Percentiles rank a stretch among this genome's conserved stretches.
phyloP scores from a whole-genome alignment of 2,888 invertebrate species.

The Andrena camellia region DNA sequence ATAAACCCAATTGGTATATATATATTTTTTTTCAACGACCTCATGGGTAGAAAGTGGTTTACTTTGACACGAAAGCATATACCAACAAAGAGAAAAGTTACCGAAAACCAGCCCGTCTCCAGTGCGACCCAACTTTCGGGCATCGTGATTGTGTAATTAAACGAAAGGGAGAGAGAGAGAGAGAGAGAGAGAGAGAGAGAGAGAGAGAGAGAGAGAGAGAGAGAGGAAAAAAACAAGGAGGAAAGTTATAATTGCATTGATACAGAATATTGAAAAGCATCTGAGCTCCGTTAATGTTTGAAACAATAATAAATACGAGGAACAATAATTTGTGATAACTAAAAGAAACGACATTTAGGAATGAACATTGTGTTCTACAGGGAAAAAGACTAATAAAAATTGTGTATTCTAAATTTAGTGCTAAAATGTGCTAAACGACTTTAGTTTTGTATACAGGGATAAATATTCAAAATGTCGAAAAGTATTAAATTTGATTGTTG shows the following conservation, averaged over 20 bases:
- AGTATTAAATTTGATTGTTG: slow-evolving; percentile 82
- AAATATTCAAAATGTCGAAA: slow-evolving; percentile 77
- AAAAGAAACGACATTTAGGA: slow-evolving; percentile 79
- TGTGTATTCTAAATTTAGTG: slow-evolving; percentile 83
- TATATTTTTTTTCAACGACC: slow-evolving; percentile 77
- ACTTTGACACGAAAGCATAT: slow-evolving; percentile 72
- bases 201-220: neutral
- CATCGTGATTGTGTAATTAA: slow-evolving; percentile 77
- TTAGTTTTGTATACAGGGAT: slow-evolving; percentile 83
- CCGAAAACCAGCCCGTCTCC: slow-evolving; percentile 73
- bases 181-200: neutral
- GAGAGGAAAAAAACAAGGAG: neutral
- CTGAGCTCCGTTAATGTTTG: slow-evolving; percentile 76
- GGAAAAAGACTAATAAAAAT: slow-evolving; percentile 79
- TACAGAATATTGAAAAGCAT: slow-evolving; percentile 71
- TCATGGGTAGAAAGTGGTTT: slow-evolving; percentile 77
- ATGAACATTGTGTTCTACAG: slow-evolving; percentile 84
- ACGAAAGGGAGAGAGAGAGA: slow-evolving; percentile 18
- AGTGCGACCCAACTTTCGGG: slow-evolving; percentile 72
- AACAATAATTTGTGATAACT: slow-evolving; percentile 85
- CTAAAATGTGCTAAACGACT: slow-evolving; percentile 81
- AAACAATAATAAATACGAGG: slow-evolving; percentile 81
- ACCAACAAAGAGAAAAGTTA: slow-evolving; percentile 69
- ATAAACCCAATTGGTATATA: slow-evolving; percentile 79
- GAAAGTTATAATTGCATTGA: slow-evolving; percentile 72